Evolutionary conservation across 1,140 invertebrate genomes (phyloP).

Genomic region (Vanessa atalanta): DNA sequence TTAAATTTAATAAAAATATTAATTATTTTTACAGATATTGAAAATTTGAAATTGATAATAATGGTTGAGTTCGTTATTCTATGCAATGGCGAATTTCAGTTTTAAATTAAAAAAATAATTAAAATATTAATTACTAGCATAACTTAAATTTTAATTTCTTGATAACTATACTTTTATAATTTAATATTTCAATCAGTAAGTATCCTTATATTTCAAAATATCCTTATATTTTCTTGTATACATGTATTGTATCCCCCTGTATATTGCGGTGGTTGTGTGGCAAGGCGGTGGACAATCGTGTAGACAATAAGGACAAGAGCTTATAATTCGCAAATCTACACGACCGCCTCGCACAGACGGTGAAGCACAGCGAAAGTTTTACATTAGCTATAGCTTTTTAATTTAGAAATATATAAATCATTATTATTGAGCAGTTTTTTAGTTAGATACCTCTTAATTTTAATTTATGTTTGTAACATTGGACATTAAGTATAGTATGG

Average conservation of each 20-base stretch:
- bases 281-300: conserved; percentile 48
- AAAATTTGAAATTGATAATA: no score
- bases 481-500: no score
- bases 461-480: neutral
- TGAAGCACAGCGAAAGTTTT: conserved; percentile 40
- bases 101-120: no score
- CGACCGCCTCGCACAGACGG: conserved; percentile 32
- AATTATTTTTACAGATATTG: no score
- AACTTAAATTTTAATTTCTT: no score
- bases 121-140: no score
- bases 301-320: conserved; percentile 50
- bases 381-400: neutral
- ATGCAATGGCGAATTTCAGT: neutral
- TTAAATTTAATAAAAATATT: no score
- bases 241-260: conserved; percentile 40
- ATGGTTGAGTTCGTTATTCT: neutral
- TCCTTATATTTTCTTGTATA: neutral
- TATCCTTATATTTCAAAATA: conserved; percentile 1
- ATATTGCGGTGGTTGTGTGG: conserved; percentile 35
- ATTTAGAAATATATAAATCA: neutral
- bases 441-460: no score
- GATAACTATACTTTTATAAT: no score
- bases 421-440: no score
- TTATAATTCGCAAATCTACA: conserved; percentile 61
- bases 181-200: neutral